Conservation (phyloP, 1,140 invertebrate genomes). For the Drosophila sulfurigaster region DNA sequence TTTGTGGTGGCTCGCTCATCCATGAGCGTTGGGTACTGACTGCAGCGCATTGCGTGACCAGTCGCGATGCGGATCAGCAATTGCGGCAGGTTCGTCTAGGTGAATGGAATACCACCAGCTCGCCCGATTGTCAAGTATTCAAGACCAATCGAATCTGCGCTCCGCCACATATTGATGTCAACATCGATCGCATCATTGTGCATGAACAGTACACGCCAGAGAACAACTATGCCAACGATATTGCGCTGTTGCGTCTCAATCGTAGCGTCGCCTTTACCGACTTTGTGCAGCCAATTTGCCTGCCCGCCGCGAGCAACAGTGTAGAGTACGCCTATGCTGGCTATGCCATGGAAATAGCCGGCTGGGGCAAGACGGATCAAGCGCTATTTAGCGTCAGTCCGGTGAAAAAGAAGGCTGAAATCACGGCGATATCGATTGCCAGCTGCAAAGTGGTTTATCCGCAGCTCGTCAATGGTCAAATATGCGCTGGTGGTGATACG, state of each 20-base stretch:
- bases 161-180: slow-evolving; percentile 34
- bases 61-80: neutral
- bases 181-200: slow-evolving; percentile 35
- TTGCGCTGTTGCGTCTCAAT: slow-evolving; percentile 48
- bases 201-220: slow-evolving; percentile 40
- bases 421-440: slow-evolving; percentile 16
- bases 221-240: slow-evolving; percentile 36
- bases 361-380: slow-evolving; percentile 58
- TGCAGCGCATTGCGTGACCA: slow-evolving; percentile 54
- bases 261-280: slow-evolving; percentile 26
- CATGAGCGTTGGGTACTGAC: slow-evolving; percentile 54
- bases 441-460: slow-evolving; percentile 25
- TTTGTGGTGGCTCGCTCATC: slow-evolving; percentile 56
- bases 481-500: slow-evolving; percentile 50
- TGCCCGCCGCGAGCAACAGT: slow-evolving; percentile 12
- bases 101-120: slow-evolving; percentile 48
- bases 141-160: slow-evolving; percentile 18
- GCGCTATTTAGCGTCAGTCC: slow-evolving; percentile 19
- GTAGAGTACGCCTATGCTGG: slow-evolving; percentile 30
- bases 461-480: slow-evolving; percentile 26
- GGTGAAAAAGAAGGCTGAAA: slow-evolving; percentile 44
- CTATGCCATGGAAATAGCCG: slow-evolving; percentile 55
- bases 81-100: slow-evolving; percentile 46
- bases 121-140: slow-evolving; percentile 31
- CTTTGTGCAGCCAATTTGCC: slow-evolving; percentile 53